These are phyloP conservation scores for Crotalus horridus DNA, from an alignment of 2,113 vertebrate genomes.

Conservation along the genomic window DNA sequence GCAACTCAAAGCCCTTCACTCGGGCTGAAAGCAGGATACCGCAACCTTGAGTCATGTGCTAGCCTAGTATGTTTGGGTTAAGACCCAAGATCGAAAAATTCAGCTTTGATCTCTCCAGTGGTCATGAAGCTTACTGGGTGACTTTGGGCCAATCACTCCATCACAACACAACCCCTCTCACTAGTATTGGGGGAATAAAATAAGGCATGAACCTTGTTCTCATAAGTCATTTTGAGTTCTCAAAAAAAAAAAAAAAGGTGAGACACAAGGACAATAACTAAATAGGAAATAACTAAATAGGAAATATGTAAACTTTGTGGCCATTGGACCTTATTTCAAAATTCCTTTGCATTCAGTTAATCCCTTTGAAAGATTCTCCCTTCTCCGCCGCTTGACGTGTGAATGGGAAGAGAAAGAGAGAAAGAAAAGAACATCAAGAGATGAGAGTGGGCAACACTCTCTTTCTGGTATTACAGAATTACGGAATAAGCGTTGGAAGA, in stretches of 20 bases:
- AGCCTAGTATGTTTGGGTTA: background rate
- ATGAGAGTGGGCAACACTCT: background rate
- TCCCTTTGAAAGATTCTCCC: background rate
- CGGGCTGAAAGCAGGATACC: background rate
- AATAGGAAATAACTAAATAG: background rate
- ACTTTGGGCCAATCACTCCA: background rate
- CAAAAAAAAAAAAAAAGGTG: background rate
- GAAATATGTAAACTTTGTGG: background rate
- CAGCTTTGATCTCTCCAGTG: background rate
- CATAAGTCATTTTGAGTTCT: background rate
- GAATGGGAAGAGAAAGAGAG: background rate
- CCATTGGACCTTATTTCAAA: background rate
- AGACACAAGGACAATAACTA: background rate
- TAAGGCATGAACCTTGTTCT: background rate
- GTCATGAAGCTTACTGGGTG: background rate
- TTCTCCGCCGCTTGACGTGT: background rate
- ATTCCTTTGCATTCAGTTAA: background rate
- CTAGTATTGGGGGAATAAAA: background rate
- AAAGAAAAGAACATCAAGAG: background rate
- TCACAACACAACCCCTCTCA: background rate
- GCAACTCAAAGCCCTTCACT: background rate
- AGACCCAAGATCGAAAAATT: background rate
- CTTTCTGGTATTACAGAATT: background rate
- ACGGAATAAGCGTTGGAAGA: background rate
- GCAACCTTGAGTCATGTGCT: background rate